These are phyloP conservation scores for Charaxes varanes DNA, from an alignment of 1,140 invertebrate species.

Conservation along the genomic window DNA sequence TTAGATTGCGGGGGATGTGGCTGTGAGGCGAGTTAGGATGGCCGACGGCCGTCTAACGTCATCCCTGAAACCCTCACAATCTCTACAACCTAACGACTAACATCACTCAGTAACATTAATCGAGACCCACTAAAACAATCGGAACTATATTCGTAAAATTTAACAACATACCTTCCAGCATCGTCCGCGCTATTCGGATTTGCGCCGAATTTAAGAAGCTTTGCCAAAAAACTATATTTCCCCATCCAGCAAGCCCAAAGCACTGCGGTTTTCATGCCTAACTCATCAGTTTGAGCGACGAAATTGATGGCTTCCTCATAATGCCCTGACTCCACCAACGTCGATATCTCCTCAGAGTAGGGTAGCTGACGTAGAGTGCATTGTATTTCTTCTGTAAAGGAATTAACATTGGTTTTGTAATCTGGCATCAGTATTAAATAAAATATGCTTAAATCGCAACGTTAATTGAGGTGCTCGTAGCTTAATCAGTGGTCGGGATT, in stretches of 20 bases:
- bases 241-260: constrained; percentile 74
- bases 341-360: constrained; percentile 65
- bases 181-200: constrained; percentile 62
- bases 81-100: too few species aligned
- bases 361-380: constrained; percentile 60
- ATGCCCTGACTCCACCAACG: constrained; percentile 62
- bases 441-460: too few species aligned
- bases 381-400: constrained; percentile 49
- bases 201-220: constrained; percentile 57
- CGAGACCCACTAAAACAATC: too few species aligned
- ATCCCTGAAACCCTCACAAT: too few species aligned
- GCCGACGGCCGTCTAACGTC: too few species aligned
- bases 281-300: constrained; percentile 30
- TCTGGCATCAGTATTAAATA: neutral
- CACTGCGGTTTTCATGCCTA: constrained; percentile 37
- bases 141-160: neutral
- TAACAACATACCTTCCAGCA: constrained; percentile 63
- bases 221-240: constrained; percentile 50
- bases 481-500: too few species aligned
- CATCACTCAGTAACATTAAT: too few species aligned
- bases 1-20: too few species aligned
- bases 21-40: too few species aligned
- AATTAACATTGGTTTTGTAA: constrained; percentile 1
- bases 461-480: too few species aligned
- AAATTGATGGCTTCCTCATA: constrained; percentile 42